Conservation (phyloP, 2,888 invertebrate genomes). For the Drosophila silvestris region DNA sequence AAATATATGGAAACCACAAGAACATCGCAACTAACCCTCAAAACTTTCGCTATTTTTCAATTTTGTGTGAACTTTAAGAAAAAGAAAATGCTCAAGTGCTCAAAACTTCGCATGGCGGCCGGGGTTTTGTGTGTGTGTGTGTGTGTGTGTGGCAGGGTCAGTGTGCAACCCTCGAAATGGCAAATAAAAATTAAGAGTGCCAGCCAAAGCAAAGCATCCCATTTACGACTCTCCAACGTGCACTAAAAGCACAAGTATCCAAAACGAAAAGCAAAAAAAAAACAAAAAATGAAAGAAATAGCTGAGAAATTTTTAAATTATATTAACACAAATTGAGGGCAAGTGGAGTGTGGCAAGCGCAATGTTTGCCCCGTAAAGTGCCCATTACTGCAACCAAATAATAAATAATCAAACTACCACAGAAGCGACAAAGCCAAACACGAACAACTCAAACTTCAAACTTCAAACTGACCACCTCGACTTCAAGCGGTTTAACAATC, state of each 20-base stretch:
- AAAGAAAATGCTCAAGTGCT: conserved; percentile 26
- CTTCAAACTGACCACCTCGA: conserved; percentile 18
- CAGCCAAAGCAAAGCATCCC: conserved; percentile 41
- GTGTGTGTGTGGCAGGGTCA: conserved; percentile 36
- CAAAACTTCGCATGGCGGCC: conserved; percentile 2
- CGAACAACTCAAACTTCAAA: neutral
- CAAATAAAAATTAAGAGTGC: conserved; percentile 53
- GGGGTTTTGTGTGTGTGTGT: neutral
- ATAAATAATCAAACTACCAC: conserved; percentile 62
- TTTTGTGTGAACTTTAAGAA: conserved; percentile 52
- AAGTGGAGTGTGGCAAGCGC: conserved; percentile 24
- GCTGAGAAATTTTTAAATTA: conserved; percentile 69
- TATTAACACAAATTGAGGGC: conserved; percentile 69
- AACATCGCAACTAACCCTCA: conserved; percentile 58
- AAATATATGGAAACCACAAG: conserved; percentile 47
- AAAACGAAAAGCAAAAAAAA: conserved; percentile 30
- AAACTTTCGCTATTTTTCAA: conserved; percentile 77
- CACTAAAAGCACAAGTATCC: conserved; percentile 58
- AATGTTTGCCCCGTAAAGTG: conserved; percentile 16
- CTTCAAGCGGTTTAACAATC: neutral
- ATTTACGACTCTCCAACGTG: conserved; percentile 81
- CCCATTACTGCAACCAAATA: conserved; percentile 59
- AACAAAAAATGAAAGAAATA: conserved; percentile 28
- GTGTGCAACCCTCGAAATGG: conserved; percentile 56
- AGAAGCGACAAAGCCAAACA: conserved; percentile 26